phyloP scores from a whole-genome alignment of 2,113 vertebrate genomes.

The Pelodiscus sinensis region DNA sequence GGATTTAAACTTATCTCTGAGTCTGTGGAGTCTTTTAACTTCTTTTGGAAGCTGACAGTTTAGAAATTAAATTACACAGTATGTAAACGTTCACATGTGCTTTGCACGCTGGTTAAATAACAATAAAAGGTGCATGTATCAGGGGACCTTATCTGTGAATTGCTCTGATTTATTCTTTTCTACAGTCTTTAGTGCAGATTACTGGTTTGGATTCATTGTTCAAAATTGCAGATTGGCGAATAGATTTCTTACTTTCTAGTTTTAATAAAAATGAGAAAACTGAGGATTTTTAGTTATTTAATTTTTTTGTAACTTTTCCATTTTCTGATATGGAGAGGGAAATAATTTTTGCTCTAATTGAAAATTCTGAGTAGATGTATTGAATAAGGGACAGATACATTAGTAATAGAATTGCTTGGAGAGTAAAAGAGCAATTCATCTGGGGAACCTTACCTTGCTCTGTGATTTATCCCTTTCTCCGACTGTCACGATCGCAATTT shows the following conservation, averaged over 20 bases:
- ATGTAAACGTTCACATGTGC: not conserved
- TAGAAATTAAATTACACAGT: not conserved
- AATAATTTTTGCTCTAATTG: not conserved
- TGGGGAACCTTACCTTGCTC: conserved; percentile 8
- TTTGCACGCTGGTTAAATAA: not conserved
- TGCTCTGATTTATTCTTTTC: conserved; percentile 42
- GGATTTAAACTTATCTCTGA: not conserved
- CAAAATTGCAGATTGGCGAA: conserved; percentile 74
- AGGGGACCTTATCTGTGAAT: conserved; percentile 40
- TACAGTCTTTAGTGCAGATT: conserved; percentile 52
- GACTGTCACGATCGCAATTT: conserved; percentile 42
- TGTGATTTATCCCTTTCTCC: conserved; percentile 31
- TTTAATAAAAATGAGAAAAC: conserved; percentile 36
- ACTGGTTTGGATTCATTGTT: conserved; percentile 63
- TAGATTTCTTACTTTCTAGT: conserved; percentile 58
- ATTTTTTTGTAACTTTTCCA: not conserved
- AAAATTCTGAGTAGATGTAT: not conserved
- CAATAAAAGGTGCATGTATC: conserved; percentile 32
- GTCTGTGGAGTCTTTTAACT: not conserved
- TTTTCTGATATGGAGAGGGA: not conserved
- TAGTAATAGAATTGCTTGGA: not conserved
- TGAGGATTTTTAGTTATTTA: not conserved
- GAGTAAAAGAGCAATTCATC: conserved; percentile 37
- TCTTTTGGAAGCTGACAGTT: not conserved
- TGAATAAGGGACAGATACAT: not conserved